Evolutionary conservation across 2,888 invertebrate genomes (phyloP), one percentile per base, ranked within the genome.

Genomic region (Neocrepidodera transversa): DNA sequence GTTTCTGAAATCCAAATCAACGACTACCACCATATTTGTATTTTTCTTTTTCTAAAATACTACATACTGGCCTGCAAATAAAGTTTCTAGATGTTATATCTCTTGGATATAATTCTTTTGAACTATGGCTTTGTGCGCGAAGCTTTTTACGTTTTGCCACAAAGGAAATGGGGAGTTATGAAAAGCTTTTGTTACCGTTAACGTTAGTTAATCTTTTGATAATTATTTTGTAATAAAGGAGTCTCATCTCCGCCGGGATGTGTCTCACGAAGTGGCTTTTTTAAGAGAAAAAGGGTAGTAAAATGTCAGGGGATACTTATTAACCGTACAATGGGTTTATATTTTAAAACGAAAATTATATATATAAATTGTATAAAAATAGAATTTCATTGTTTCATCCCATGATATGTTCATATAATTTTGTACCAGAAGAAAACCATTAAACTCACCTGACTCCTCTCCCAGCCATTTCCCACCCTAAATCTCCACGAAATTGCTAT

Each of bases 401-500:
- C n/a, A n/a, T n/a, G n/a, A n/a, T n/a, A n/a, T n/a, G n/a, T n/a
- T n/a, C n/a, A n/a, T n/a, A n/a, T n/a, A n/a, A 6, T 30, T 32
- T 10, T 1, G 32, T 13, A 32, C n/a, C 2, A 13, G 32, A 4
- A 32, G 11, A 20, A 40, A 23, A 18, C 14, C 16, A 30, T 40
- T 52, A 32, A 42, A 43, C 43, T 51, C 26, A 50, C 57, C 45
- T 57, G 50, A 43, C 43, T 51, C n/a, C 17, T 10, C n/a, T 43
- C 35, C 36, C 17, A 20, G 16, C 17, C 17, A 26, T 45, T 26
- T 23, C 26, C 23, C 18, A n/a, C 18, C 38, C 35, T 23, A 36
- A 28, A 58, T 47, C 43, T 49, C 28, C 43, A 28, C 61, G 48
- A 55, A 23, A 65, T 49, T 32, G 57, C 62, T 18, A 67, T 49